phyloP scores from a whole-genome alignment of 2,113 vertebrate species.

The Morone saxatilis region DNA sequence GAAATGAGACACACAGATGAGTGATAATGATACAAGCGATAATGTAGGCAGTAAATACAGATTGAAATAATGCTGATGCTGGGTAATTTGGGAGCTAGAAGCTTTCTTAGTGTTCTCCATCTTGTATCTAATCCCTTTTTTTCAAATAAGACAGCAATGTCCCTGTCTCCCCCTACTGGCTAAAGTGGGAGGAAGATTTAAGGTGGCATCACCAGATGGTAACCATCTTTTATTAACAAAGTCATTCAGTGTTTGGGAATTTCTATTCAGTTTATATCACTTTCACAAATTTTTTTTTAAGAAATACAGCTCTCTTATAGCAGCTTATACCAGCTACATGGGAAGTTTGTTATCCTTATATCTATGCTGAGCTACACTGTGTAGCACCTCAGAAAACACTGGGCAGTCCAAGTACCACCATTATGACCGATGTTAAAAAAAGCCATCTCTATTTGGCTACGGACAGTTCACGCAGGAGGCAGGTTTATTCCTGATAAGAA shows the following conservation, averaged over 20 bases:
- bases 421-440: too few relatives aligned
- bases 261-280: neutral
- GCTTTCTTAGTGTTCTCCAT: neutral
- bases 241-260: neutral
- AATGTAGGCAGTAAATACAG: neutral
- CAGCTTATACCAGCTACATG: neutral
- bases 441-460: too few relatives aligned
- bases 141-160: neutral
- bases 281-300: slow-evolving; percentile 3
- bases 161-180: slow-evolving; percentile 35
- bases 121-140: too few relatives aligned
- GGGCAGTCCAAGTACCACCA: too few relatives aligned
- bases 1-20: slow-evolving; percentile 47
- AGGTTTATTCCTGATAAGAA: too few relatives aligned
- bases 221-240: neutral
- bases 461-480: too few relatives aligned
- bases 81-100: neutral
- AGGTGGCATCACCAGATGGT: neutral
- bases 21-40: slow-evolving; percentile 23
- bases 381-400: too few relatives aligned
- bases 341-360: neutral
- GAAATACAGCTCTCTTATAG: neutral
- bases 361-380: neutral
- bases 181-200: neutral
- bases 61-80: neutral